Evolutionary conservation across 2,113 vertebrate genomes (phyloP).

Genomic region (rat (Rattus norvegicus)): DNA sequence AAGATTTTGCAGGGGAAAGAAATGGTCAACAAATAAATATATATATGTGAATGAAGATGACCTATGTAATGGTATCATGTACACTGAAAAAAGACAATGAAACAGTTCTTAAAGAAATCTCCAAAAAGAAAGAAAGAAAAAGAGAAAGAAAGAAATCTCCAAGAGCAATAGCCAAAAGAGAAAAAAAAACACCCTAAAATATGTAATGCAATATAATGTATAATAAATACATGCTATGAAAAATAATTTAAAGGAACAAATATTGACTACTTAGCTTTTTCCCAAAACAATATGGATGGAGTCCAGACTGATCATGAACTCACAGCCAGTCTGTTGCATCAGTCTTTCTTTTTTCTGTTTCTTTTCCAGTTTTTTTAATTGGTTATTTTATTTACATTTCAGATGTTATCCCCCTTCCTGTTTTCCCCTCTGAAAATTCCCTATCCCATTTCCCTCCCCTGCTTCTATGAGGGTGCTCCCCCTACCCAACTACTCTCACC

Average conservation of each 20-base stretch:
- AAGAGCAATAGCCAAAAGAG: neutral
- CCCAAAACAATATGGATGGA: neutral
- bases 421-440: too few relatives aligned
- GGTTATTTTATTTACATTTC: too few relatives aligned
- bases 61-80: neutral
- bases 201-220: neutral
- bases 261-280: neutral
- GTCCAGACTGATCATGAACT: neutral
- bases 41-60: neutral
- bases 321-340: neutral
- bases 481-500: too few relatives aligned
- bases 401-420: too few relatives aligned
- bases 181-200: neutral
- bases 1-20: neutral
- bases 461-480: too few relatives aligned
- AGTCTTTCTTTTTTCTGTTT: too few relatives aligned
- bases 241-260: neutral
- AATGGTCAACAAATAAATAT: too few relatives aligned
- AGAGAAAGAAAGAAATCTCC: neutral
- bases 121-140: too few relatives aligned
- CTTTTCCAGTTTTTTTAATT: too few relatives aligned
- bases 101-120: neutral
- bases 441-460: too few relatives aligned
- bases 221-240: neutral
- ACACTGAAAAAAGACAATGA: neutral